Percentiles rank a stretch among this genome's conserved stretches.
Evolutionary conservation across 2,797 vertebrate genomes (phyloP).

Genomic region (Cyclura pinguis): DNA sequence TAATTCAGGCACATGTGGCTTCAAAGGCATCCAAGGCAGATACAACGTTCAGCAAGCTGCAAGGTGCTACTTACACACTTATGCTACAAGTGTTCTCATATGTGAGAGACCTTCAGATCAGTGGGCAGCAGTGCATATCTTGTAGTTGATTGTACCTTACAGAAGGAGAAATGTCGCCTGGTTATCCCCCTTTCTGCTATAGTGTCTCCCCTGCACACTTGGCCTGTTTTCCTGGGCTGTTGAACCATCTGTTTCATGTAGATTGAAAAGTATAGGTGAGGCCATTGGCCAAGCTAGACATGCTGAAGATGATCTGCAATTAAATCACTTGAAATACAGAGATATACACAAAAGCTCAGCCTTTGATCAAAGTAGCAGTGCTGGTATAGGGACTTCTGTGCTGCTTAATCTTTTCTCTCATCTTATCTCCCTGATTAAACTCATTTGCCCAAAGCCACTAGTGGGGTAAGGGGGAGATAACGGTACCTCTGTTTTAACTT

Average conservation of each 20-base stretch:
- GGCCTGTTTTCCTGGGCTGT: neutral
- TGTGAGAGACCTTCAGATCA: neutral
- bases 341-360: no score
- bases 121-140: neutral
- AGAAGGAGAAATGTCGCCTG: neutral
- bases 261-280: neutral
- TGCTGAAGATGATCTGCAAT: neutral
- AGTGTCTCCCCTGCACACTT: neutral
- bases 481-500: neutral
- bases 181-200: neutral
- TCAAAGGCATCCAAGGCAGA: slow-evolving; percentile 8
- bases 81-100: neutral
- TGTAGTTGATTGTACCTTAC: neutral
- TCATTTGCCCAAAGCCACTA: neutral
- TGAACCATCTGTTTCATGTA: neutral
- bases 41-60: neutral
- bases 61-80: slow-evolving; percentile 6
- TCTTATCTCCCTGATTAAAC: neutral
- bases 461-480: no score
- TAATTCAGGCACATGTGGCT: neutral
- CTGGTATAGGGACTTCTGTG: neutral
- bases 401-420: neutral
- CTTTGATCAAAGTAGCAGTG: neutral
- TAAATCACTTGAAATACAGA: neutral
- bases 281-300: neutral